Evolutionary conservation across 92 coral and sea anemone species (phyloP).

Genomic region (Actinernus sp.): DNA sequence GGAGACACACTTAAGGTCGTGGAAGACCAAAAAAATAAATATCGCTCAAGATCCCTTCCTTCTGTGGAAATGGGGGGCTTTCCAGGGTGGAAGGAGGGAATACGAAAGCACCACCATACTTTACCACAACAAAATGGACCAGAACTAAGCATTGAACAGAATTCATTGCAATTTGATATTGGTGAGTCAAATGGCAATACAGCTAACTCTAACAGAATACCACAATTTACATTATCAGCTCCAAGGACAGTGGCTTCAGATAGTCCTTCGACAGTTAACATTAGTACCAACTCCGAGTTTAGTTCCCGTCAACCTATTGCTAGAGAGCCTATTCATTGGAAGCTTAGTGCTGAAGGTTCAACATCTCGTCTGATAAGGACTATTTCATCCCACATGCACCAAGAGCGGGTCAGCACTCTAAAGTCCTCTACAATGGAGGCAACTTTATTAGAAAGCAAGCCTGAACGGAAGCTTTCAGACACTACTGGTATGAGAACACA

Average conservation of each 20-base stretch:
- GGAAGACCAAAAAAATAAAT: conserved; percentile 56
- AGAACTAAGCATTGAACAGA: conserved; percentile 41
- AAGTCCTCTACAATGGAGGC: conserved; percentile 83
- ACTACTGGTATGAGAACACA: neutral
- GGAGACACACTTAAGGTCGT: conserved; percentile 73
- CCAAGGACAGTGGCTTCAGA: conserved; percentile 78
- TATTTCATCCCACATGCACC: conserved; percentile 61
- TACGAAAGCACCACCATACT: conserved; percentile 9
- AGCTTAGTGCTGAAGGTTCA: conserved; percentile 56
- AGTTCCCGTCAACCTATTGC: conserved; percentile 92
- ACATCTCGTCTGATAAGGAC: conserved; percentile 57
- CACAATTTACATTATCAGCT: conserved; percentile 73
- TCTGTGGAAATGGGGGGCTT: conserved; percentile 60
- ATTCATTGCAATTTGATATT: conserved; percentile 35
- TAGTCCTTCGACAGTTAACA: conserved; percentile 71
- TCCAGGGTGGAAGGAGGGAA: conserved; percentile 29
- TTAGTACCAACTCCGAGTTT: conserved; percentile 72
- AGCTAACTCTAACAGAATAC: conserved; percentile 49
- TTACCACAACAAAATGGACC: conserved; percentile 38
- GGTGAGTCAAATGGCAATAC: conserved; percentile 37
- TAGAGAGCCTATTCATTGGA: conserved; percentile 50
- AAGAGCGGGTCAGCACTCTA: conserved; percentile 46
- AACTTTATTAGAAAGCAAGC: conserved; percentile 75
- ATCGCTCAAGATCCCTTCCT: conserved; percentile 76
- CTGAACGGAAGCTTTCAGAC: conserved; percentile 6